These are phyloP conservation scores for Romanogobio albipinnatus DNA, from an alignment of 2,113 vertebrate genomes.

Conservation along the genomic window DNA sequence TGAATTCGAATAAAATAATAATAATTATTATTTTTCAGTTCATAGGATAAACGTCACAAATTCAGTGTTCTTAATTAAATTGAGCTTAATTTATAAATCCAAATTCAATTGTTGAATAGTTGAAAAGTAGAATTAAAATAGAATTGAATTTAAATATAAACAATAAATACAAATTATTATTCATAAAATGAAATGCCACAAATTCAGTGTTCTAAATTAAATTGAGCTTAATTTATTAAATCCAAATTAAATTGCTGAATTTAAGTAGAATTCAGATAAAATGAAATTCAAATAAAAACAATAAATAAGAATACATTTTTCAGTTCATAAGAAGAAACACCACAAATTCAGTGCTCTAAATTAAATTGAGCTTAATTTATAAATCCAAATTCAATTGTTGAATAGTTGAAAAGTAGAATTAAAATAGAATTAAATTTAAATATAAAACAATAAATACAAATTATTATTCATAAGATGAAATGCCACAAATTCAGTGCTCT, in stretches of 20 bases:
- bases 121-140: background rate
- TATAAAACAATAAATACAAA: too few species aligned
- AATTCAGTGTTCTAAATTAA: background rate
- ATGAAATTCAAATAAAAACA: background rate
- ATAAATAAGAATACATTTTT: too few species aligned
- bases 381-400: too few species aligned
- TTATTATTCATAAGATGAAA: too few species aligned
- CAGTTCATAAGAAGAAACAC: too few species aligned
- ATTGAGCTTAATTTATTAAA: background rate
- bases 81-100: background rate
- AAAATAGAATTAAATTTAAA: too few species aligned
- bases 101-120: background rate
- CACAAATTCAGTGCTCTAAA: too few species aligned
- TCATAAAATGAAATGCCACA: background rate
- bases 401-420: too few species aligned
- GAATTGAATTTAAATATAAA: background rate
- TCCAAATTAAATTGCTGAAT: background rate
- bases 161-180: too few species aligned
- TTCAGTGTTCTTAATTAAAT: background rate
- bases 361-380: too few species aligned
- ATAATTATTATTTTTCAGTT: background rate
- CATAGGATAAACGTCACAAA: background rate
- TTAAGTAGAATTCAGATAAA: background rate
- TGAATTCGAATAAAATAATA: background rate
- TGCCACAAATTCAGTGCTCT: too few species aligned